Conservation (phyloP, 2,797 vertebrate genomes). For the Paratrypauchen microcephalus region DNA sequence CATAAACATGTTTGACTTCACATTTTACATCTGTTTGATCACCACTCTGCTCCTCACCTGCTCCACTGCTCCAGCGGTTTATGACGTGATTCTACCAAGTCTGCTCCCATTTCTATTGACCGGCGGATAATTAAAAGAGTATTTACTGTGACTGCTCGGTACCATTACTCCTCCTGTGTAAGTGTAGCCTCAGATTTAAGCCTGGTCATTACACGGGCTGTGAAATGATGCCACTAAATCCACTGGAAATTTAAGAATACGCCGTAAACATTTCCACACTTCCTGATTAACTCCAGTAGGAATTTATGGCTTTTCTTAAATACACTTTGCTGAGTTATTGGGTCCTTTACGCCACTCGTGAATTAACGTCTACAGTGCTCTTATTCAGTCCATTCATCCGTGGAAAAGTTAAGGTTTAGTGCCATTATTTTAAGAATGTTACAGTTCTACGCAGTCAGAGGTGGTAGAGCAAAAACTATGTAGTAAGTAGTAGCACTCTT, state of each 20-base stretch:
- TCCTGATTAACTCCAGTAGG: neutral
- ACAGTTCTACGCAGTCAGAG: neutral
- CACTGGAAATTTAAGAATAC: slow-evolving; percentile 1
- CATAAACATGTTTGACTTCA: neutral
- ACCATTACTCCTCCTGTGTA: slow-evolving; percentile 3
- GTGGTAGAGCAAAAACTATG: neutral
- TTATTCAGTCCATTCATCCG: neutral
- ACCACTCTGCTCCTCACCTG: neutral
- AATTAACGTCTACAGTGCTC: neutral
- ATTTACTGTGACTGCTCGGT: slow-evolving; percentile 4
- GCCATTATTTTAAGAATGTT: neutral
- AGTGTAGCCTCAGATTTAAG: slow-evolving; percentile 8
- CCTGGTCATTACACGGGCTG: neutral
- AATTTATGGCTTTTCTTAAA: slow-evolving; percentile 6
- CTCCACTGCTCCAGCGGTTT: neutral
- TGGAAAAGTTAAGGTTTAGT: neutral
- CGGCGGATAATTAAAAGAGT: slow-evolving; percentile 2
- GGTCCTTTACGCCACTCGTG: neutral
- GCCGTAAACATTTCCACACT: slow-evolving; percentile 1
- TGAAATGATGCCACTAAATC: slow-evolving; percentile 3
- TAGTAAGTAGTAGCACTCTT: neutral
- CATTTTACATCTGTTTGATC: neutral
- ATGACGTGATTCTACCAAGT: neutral
- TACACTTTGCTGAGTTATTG: slow-evolving; percentile 4
- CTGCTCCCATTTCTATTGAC: neutral